A percentile compares a stretch with the other conserved stretches of the same genome.
phyloP scores from a whole-genome alignment of 2,113 vertebrate species.

The Eupsittula cactorum region DNA sequence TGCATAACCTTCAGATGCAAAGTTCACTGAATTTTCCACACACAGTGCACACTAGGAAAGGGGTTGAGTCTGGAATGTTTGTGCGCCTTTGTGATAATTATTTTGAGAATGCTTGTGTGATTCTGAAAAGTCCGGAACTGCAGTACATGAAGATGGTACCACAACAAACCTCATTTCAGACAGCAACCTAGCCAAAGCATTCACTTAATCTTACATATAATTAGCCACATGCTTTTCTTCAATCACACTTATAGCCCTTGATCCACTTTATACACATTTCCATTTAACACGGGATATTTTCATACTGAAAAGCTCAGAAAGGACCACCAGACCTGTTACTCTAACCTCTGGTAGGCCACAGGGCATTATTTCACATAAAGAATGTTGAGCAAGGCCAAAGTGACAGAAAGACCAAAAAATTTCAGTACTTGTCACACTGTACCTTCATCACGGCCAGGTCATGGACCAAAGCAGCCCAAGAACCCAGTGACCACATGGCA shows the following conservation, averaged over 20 bases:
- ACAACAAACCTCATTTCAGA: not conserved
- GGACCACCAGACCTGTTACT: not conserved
- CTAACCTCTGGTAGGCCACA: not conserved
- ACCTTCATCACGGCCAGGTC: not conserved
- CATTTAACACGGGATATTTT: not conserved
- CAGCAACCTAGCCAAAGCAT: not conserved
- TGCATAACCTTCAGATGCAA: accelerated
- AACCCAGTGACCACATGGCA: accelerated
- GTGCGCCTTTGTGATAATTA: not conserved
- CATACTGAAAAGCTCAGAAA: not conserved
- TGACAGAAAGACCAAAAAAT: not conserved
- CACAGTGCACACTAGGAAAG: not conserved
- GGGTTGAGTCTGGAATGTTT: not conserved
- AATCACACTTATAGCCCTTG: not conserved
- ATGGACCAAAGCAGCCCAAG: not conserved
- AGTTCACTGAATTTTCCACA: not conserved
- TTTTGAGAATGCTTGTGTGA: not conserved
- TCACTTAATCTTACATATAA: not conserved
- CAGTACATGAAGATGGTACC: accelerated
- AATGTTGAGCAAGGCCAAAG: not conserved
- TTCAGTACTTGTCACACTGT: not conserved
- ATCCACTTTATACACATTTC: not conserved
- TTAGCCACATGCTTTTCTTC: not conserved
- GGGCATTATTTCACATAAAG: not conserved
- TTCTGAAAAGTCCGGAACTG: not conserved